These are phyloP conservation scores for Meda fulgida DNA, from an alignment of 2,797 vertebrate genomes.

Conservation along the genomic window DNA sequence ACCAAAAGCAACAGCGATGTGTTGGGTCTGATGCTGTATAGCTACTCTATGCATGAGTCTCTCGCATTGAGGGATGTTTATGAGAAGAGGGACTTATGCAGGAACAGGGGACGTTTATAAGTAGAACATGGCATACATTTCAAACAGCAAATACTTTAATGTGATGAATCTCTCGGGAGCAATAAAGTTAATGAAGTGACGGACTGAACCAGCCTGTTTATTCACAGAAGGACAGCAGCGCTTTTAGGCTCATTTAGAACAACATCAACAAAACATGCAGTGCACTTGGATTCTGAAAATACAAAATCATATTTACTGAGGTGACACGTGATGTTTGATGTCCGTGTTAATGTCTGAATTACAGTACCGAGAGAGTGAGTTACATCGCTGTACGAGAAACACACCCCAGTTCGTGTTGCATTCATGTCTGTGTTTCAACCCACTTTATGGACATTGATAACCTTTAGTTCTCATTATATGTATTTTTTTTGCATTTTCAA, in stretches of 20 bases:
- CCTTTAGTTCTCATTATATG: not conserved
- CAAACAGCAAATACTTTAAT: conserved; percentile 68
- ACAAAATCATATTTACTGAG: not conserved
- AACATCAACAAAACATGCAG: conserved; percentile 57
- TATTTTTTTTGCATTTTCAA: not conserved
- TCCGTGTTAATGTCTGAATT: not conserved
- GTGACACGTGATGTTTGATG: not conserved
- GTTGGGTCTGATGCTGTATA: not conserved
- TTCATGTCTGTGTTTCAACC: not conserved
- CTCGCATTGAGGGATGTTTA: conserved; percentile 64
- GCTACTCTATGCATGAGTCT: not conserved
- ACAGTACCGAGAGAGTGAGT: not conserved
- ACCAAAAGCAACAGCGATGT: too few relatives aligned
- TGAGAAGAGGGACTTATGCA: conserved; percentile 67
- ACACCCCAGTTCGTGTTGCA: too few relatives aligned
- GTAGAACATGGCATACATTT: conserved; percentile 75
- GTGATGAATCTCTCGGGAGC: conserved; percentile 73
- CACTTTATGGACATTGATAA: not conserved
- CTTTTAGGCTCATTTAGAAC: conserved; percentile 71
- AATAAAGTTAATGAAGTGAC: conserved; percentile 73
- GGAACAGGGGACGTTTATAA: conserved; percentile 72
- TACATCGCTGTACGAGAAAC: too few relatives aligned
- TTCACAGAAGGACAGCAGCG: conserved; percentile 40
- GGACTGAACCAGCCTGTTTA: conserved; percentile 47
- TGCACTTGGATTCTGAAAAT: conserved; percentile 50